phyloP scores from a whole-genome alignment of 2,113 vertebrate species.

The Leucoraja erinaceus region DNA sequence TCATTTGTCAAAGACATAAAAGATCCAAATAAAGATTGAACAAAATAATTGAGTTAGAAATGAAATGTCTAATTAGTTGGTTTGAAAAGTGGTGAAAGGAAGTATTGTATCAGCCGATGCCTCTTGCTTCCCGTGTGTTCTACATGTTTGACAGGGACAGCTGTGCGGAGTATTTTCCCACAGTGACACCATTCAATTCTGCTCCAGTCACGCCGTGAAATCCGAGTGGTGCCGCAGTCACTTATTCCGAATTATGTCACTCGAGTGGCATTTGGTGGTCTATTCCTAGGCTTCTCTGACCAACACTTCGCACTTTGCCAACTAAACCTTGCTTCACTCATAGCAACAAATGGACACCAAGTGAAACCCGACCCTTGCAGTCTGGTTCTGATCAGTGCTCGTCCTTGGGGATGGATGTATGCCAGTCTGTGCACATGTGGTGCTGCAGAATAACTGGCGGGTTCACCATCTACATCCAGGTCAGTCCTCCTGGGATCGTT shows the following conservation, averaged over 20 bases:
- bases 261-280: background rate
- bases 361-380: background rate
- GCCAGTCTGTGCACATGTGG: background rate
- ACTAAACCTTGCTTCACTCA: background rate
- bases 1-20: too few relatives aligned
- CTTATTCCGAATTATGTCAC: background rate
- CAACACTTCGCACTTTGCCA: background rate
- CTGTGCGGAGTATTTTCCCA: background rate
- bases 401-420: background rate
- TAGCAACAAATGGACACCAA: background rate
- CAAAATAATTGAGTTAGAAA: background rate
- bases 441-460: background rate
- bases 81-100: background rate
- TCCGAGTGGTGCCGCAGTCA: background rate
- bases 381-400: background rate
- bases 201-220: background rate
- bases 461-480: background rate
- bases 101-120: background rate
- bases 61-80: background rate
- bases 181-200: background rate
- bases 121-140: background rate
- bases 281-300: background rate
- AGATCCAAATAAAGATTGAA: background rate
- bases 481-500: background rate
- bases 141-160: background rate